These are phyloP conservation scores for Spermophilus dauricus DNA, from an alignment of 2,113 vertebrate genomes.

Conservation along the genomic window DNA sequence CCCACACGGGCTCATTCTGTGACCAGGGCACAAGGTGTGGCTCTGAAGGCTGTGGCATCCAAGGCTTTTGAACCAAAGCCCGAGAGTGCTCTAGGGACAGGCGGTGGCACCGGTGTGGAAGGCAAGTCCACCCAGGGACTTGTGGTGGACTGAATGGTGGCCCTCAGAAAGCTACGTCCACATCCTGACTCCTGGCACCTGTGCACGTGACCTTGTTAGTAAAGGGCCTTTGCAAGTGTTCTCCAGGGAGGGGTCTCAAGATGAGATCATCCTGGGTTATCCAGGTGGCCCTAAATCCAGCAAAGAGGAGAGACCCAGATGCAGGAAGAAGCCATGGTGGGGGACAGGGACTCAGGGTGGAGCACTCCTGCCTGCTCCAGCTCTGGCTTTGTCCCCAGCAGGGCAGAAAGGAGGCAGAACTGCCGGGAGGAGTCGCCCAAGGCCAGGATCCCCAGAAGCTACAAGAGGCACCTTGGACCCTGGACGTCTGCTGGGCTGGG, in stretches of 20 bases:
- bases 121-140: rapidly evolving
- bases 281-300: neutral
- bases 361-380: too few species aligned
- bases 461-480: too few species aligned
- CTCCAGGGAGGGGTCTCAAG: neutral
- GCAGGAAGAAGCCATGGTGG: neutral
- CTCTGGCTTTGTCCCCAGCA: too few species aligned
- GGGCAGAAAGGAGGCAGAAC: neutral
- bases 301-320: neutral
- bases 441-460: too few species aligned
- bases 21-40: neutral
- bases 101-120: neutral
- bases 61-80: neutral
- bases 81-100: neutral
- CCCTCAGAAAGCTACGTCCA: neutral
- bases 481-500: neutral
- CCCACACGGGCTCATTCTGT: neutral
- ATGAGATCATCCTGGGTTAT: neutral
- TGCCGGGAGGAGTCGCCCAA: neutral
- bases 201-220: neutral
- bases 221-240: neutral
- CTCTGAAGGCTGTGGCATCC: too few species aligned
- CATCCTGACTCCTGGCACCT: neutral
- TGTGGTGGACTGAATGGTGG: rapidly evolving
- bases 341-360: neutral